Conservation (phyloP, 1,140 invertebrate genomes). For the Lycorma delicatula region DNA sequence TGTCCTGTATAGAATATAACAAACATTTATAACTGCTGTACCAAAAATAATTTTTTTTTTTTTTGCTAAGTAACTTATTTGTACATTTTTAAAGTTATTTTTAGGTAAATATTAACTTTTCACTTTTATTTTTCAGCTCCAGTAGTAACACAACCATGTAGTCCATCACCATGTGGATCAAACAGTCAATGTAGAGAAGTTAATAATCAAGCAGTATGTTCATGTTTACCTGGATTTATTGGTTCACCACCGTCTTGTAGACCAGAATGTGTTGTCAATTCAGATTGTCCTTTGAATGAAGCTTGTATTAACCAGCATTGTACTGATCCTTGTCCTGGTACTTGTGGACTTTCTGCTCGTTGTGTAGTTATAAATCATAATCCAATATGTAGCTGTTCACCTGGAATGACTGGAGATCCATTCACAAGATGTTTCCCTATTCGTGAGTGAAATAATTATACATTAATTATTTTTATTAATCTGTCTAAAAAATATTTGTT, state of each 20-base stretch:
- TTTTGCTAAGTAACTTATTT: conserved; percentile 47
- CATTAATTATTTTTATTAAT: no score
- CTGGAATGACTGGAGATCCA: conserved; percentile 48
- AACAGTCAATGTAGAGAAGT: conserved; percentile 47
- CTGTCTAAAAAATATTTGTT: no score
- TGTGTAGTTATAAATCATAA: conserved; percentile 48
- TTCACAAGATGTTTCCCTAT: conserved; percentile 48
- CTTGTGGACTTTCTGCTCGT: conserved; percentile 55
- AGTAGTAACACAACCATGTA: conserved; percentile 35
- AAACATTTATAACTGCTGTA: conserved; percentile 37
- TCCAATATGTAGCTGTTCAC: conserved; percentile 46
- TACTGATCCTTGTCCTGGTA: conserved; percentile 59
- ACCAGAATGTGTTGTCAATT: conserved; percentile 60
- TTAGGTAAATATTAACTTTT: neutral
- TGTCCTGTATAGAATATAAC: neutral
- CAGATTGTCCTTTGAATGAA: conserved; percentile 58
- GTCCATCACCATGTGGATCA: conserved; percentile 46
- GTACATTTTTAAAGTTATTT: conserved; percentile 31
- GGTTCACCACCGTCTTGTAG: conserved; percentile 60
- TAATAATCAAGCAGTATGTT: conserved; percentile 43
- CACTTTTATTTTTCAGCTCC: conserved; percentile 14
- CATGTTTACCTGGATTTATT: conserved; percentile 47
- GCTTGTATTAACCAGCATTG: conserved; percentile 66
- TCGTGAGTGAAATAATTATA: conserved; percentile 17
- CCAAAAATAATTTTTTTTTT: conserved; percentile 52